These are phyloP conservation scores for Ochotona curzoniae DNA, from an alignment of 2,113 vertebrate species.

Conservation along the genomic window DNA sequence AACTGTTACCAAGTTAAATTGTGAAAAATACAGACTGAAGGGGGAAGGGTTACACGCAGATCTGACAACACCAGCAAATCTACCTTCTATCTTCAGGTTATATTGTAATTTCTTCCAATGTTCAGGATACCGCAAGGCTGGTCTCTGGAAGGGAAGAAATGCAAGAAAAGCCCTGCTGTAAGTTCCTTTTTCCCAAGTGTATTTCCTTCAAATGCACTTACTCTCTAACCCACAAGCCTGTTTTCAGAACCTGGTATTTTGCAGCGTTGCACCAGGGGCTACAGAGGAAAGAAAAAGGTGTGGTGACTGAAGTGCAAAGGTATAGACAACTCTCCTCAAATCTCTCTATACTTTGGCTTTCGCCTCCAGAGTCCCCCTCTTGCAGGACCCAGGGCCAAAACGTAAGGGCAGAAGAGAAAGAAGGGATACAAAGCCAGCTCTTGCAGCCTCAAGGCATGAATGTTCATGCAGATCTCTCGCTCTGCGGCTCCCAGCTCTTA, in stretches of 20 bases:
- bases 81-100: slow-evolving; percentile 26
- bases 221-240: neutral
- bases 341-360: neutral
- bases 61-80: neutral
- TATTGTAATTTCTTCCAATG: slow-evolving; percentile 9
- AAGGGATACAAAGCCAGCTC: neutral
- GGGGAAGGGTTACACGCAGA: neutral
- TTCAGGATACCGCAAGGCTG: slow-evolving; percentile 38
- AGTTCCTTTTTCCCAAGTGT: neutral
- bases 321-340: neutral
- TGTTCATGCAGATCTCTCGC: neutral
- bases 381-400: neutral
- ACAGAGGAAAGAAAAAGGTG: neutral
- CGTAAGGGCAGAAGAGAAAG: neutral
- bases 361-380: neutral
- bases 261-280: neutral
- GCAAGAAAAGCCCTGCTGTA: neutral
- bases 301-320: neutral
- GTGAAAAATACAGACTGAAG: neutral
- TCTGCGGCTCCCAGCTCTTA: slow-evolving; percentile 27
- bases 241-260: neutral
- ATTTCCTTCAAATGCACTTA: neutral
- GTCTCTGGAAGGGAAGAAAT: slow-evolving; percentile 50
- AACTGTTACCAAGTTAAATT: neutral
- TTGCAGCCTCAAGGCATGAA: neutral